Base-by-base conservation (phyloP, 2,888 invertebrate genomes). In the Drosophila koepferae region DNA sequence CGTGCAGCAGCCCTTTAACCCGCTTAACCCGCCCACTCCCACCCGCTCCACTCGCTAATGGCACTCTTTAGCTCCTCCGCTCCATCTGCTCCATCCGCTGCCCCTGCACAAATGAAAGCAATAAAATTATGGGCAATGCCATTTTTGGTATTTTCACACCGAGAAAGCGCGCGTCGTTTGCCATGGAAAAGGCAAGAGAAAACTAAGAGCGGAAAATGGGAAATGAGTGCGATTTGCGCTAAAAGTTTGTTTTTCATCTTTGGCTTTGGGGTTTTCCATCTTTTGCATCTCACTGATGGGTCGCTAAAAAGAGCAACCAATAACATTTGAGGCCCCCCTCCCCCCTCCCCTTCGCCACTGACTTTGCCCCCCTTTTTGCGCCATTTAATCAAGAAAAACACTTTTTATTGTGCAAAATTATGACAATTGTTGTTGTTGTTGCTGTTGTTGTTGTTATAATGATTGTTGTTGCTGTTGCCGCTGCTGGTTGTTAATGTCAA, bases 341-440 rank as follows among this genome's bases (percentile, higher is more conserved):
- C 2, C 10, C 36, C 10, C 36, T 10, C 3, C 36, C 10, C 3
- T 8, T 12, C 6, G 49, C 31, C 40, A 44, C 36, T 28, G 9
- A 31, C 38, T 20, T 10, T 20, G 16, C 48, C 16, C 38, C 56
- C 62, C 3, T 23, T 46, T 49, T 40, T 63, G 38, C 23, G 69
- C 81, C 84, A 88, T 86, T 86, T 86, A 86, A 86, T 90, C 90
- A 86, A 86, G 81, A 79, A 86, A 88, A 86, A 86, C 88, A 82
- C 86, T 90, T 86, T 90, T 86, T 90, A 86, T 90, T 90, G 88
- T 90, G 75, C 61, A 79, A 77, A 88, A 88, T 86, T 88, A 85
- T 85, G 89, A 89, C 81, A 89, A 81, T 72, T 66, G 64, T 60
- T 69, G 58, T 62, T 68, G 66, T 31, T 44, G 23, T n/a, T n/a